Percentiles rank a stretch among this genome's conserved stretches.
Evolutionary conservation across 2,797 vertebrate genomes (phyloP).

Genomic region (Sebastes cheni): DNA sequence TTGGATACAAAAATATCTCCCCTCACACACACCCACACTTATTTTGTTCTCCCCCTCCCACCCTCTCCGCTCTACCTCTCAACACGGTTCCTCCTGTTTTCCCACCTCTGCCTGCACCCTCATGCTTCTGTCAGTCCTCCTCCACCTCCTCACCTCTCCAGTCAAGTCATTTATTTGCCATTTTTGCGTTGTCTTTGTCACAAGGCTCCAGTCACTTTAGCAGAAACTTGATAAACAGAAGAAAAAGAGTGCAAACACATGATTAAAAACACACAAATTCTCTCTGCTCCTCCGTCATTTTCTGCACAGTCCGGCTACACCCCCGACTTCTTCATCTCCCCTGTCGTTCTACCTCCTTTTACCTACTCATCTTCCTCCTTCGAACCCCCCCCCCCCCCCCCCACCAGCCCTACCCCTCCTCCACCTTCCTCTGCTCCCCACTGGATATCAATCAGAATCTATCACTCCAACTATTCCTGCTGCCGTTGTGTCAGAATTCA

Average conservation of each 20-base stretch:
- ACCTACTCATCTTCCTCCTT: neutral
- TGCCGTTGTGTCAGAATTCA: constrained; percentile 83
- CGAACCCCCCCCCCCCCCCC: fast-evolving
- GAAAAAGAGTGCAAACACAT: neutral
- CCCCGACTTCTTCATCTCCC: neutral
- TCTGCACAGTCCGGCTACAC: neutral
- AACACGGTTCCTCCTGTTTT: constrained; percentile 8
- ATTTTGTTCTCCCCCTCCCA: neutral
- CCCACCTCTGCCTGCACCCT: constrained; percentile 12
- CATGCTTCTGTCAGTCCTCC: neutral
- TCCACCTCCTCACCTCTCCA: neutral
- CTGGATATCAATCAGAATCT: constrained; percentile 86
- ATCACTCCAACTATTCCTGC: constrained; percentile 81
- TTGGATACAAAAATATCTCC: neutral
- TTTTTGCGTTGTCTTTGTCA: neutral
- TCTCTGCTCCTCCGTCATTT: neutral
- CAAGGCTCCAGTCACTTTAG: neutral
- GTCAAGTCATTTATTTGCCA: neutral
- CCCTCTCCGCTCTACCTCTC: neutral
- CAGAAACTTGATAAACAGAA: neutral
- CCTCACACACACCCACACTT: no score
- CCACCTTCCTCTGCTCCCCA: constrained; percentile 54
- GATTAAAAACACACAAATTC: constrained; percentile 3
- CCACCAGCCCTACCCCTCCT: neutral
- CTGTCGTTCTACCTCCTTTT: neutral